phyloP scores from a whole-genome alignment of 2,797 vertebrate species.

The Ciconia nigra region DNA sequence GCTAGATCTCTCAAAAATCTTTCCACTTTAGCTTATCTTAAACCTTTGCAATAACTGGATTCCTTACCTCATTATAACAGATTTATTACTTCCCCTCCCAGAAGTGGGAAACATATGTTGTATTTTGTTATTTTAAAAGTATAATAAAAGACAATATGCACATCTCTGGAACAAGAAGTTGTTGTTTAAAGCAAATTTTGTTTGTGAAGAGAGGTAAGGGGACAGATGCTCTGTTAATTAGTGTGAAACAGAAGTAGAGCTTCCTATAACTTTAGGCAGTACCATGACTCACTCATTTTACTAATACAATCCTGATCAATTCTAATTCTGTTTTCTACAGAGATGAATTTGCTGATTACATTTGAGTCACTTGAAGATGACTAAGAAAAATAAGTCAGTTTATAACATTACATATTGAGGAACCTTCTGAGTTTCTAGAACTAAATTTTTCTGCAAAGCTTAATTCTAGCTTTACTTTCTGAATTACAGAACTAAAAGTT shows the following conservation, averaged over 20 bases:
- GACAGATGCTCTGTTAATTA: neutral
- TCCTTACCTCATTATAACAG: neutral
- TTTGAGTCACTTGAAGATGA: neutral
- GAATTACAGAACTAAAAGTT: neutral
- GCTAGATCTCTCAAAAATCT: neutral
- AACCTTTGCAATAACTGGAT: neutral
- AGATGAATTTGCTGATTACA: neutral
- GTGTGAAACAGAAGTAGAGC: neutral
- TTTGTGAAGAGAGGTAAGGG: neutral
- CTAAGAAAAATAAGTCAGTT: neutral
- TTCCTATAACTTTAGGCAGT: neutral
- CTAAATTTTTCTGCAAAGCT: neutral
- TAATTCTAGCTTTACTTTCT: neutral
- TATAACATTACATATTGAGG: neutral
- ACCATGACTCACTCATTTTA: neutral
- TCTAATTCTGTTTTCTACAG: constrained; percentile 2
- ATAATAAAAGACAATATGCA: neutral
- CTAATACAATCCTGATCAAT: neutral
- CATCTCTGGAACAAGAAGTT: neutral
- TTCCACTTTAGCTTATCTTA: neutral
- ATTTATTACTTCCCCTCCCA: neutral
- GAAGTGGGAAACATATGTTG: neutral
- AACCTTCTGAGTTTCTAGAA: neutral
- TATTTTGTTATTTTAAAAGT: neutral
- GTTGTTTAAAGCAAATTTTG: neutral